Evolutionary conservation across 2,888 invertebrate species (phyloP), one percentile per base, ranked within the genome.

Genomic region (Troides oblongomaculatus): DNA sequence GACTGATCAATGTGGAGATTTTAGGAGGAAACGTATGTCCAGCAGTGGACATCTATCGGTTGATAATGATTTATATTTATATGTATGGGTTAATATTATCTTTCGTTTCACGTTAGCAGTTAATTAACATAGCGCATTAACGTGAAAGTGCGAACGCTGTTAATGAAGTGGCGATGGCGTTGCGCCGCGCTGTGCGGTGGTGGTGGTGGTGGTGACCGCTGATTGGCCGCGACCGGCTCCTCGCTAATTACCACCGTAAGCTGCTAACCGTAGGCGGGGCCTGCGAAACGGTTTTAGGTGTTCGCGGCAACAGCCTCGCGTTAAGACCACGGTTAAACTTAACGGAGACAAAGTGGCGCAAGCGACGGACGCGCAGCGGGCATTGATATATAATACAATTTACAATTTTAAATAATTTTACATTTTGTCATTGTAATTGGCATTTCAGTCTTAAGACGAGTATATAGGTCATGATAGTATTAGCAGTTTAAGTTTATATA

Each of bases 151-250:
- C 43, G 25, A 30, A 65, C 21, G 21, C 12, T 2, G 4, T 39
- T 39, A 39, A 39, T 39, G 14, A 14, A 21, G 10, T 21, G 58
- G 23, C 14, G 36, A 14, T 71, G 63, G 70, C 60, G 71, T 69
- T 64, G 74, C 72, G 70, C 72, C 39, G 39, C 39, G 39, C 39
- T 39, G 39, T 10, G 39, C 39, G 39, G 39, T 10, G 39, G 74
- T 73, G 46, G 78, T 76, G 73, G 74, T 73, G 78, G 76, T 73
- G 75, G 36, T 59, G 64, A 64, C 65, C 72, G 69, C 69, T 72
- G 79, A 87, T 87, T 87, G 87, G 87, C 75, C 78, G 81, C 73
- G 75, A 71, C 73, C 74, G 77, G 77, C 76, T 82, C 80, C 80
- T 73, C 79, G 79, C 76, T 83, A 83, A 84, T 83, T 80, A 79